Conservation (phyloP, 2,888 invertebrate species). For the Vesta saturnalis region DNA sequence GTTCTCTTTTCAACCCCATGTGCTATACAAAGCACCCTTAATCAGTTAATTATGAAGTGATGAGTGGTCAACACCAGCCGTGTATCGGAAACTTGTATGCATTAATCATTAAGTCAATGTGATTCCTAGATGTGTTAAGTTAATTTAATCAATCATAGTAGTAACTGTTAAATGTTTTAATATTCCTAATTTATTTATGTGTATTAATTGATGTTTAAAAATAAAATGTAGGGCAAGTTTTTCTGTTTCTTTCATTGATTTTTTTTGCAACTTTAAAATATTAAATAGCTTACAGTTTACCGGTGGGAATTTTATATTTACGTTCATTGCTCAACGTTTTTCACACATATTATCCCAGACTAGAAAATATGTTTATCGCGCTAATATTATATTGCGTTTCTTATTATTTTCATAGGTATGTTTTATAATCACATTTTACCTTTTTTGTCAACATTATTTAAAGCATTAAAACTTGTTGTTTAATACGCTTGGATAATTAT, state of each 20-base stretch:
- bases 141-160: background rate
- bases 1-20: constrained; percentile 39
- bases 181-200: background rate
- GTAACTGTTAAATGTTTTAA: constrained; percentile 1
- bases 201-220: background rate
- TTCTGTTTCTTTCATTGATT: constrained; percentile 30
- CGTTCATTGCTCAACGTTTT: constrained; percentile 26
- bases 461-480: too few relatives aligned
- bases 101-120: background rate
- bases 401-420: constrained; percentile 4
- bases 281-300: constrained; percentile 28
- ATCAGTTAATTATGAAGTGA: constrained; percentile 29
- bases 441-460: too few relatives aligned
- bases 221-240: constrained; percentile 3
- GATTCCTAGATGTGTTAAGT: background rate
- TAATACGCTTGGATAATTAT: background rate
- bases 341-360: constrained; percentile 15
- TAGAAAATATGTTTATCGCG: background rate
- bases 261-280: constrained; percentile 28
- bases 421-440: background rate
- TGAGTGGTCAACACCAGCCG: constrained; percentile 17
- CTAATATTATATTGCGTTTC: background rate
- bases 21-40: constrained; percentile 26
- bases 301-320: constrained; percentile 27
- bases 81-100: background rate